Base-by-base conservation (phyloP, 2,888 invertebrate genomes). In the Apoda limacodes region DNA sequence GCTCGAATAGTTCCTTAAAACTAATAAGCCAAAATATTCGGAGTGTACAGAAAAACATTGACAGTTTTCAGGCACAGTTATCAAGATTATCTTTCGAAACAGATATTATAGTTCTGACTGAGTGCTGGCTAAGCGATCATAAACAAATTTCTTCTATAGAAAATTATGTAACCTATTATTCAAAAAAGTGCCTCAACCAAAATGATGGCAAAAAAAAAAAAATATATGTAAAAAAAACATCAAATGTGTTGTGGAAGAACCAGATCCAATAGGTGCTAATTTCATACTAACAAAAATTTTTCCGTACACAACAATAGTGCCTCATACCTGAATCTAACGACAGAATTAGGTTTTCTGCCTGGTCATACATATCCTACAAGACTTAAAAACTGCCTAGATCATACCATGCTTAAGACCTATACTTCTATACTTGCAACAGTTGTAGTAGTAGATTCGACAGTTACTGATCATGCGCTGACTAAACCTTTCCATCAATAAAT, bases 21-120 rank as follows among this genome's bases (percentile, higher is more conserved):
- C n/a, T n/a, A n/a, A n/a, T n/a, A n/a, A n/a, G n/a, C 1, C 37
- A 40, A 32, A 40, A 42, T 15, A 37, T 37, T 9, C n/a, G 44
- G 9, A 44, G 40, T 23, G 32, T 44, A 7, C 38, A 42, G 28
- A 26, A 25, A 22, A 39, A 43, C 13, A 19, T 41, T 23, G 34
- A 40, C 22, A 34, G 40, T 22, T 28, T 40, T 4, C 30, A 32
- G 17, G 19, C 39, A 9, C 35, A 29, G 1, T 9, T 43, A 2
- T 22, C 35, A 4, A 13, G 28, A 10, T 19, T 43, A 5, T 22
- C 20, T 3, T 34, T 22, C 29, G 37, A 37, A 9, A 22, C 29
- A n/a, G 36, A 39, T 28, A 34, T 43, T 19, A 11, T 43, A 26
- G 26, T 41, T 4, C 22, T 43, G 1, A 41, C 37, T 6, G 41